Percentiles rank a stretch among this genome's conserved stretches.
These are phyloP conservation scores for Tenrec ecaudatus DNA, from an alignment of 2,113 vertebrate species.

Conservation along the genomic window DNA sequence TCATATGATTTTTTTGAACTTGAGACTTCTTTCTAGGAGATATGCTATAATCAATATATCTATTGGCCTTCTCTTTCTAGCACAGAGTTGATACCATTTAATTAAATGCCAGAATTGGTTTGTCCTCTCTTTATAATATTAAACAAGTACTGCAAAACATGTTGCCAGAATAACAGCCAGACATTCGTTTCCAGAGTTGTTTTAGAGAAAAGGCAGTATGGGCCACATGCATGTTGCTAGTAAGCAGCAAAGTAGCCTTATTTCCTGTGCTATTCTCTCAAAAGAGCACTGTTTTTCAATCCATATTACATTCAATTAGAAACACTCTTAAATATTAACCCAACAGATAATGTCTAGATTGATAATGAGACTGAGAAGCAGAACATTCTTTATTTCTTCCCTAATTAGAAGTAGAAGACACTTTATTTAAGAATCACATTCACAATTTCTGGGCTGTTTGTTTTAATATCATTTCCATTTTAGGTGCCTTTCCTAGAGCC, in stretches of 20 bases:
- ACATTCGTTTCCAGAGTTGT: neutral
- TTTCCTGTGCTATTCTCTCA: conserved; percentile 28
- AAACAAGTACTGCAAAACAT: conserved; percentile 19
- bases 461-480: conserved; percentile 6
- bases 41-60: neutral
- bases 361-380: conserved; percentile 3
- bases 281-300: conserved; percentile 31
- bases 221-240: neutral
- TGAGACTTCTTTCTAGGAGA: conserved; percentile 1
- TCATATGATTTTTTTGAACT: neutral
- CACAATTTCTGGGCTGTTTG: neutral
- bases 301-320: neutral
- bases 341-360: neutral
- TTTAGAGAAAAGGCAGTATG: neutral
- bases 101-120: neutral
- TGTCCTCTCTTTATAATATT: neutral
- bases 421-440: conserved; percentile 42
- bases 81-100: neutral
- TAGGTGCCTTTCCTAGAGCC: neutral
- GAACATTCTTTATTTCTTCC: neutral
- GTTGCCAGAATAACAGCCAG: neutral
- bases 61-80: conserved; percentile 3
- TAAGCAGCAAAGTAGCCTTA: neutral
- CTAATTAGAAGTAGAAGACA: neutral
- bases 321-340: conserved; percentile 56